phyloP scores from a whole-genome alignment of 35 echinoderm and acorn worm genomes.

The Ophiothrix spiculata region DNA sequence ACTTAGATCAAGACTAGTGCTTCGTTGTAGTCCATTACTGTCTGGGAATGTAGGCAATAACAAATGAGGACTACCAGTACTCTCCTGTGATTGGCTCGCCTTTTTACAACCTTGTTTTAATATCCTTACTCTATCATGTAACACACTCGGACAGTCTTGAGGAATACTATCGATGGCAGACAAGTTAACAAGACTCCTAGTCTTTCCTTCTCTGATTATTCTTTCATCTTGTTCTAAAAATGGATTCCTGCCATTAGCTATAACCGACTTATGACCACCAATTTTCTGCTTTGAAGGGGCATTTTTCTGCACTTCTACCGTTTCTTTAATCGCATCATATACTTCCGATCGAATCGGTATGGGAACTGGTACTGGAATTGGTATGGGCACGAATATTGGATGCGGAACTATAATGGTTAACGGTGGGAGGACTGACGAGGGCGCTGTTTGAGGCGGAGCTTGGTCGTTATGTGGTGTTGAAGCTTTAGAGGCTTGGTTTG shows the following conservation, averaged over 20 bases:
- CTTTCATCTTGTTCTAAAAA: neutral
- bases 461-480: neutral
- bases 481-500: neutral
- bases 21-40: conserved; percentile 58
- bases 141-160: neutral
- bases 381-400: conserved; percentile 89
- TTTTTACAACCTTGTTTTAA: neutral
- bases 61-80: neutral
- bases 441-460: neutral
- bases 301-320: neutral
- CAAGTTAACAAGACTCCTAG: neutral
- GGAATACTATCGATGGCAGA: neutral
- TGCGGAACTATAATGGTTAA: conserved; percentile 89
- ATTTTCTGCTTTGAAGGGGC: neutral
- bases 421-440: conserved; percentile 60
- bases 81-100: neutral
- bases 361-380: conserved; percentile 84
- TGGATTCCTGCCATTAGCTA: neutral
- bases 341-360: conserved; percentile 66
- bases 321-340: conserved; percentile 45
- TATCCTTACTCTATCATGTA: neutral
- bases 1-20: conserved; percentile 75
- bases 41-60: neutral
- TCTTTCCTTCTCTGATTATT: neutral
- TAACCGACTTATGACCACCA: neutral